These are phyloP conservation scores for Danio albolineatus DNA, from an alignment of 2,797 vertebrate genomes.

Conservation along the genomic window DNA sequence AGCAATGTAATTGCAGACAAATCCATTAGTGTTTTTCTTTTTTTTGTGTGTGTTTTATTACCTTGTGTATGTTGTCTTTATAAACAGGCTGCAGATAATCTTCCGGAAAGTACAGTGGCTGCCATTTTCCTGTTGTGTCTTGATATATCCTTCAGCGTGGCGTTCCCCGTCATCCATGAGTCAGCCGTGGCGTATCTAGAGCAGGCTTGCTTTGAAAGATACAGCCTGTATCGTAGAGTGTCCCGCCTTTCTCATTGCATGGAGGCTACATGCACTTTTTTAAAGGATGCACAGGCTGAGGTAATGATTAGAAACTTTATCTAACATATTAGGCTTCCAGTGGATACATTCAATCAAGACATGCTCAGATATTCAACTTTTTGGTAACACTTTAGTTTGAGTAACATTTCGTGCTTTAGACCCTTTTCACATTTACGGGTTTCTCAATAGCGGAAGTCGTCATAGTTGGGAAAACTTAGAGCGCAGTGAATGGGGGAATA, in stretches of 20 bases:
- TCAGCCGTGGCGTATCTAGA: slow-evolving; percentile 90
- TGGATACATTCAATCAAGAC: too few species aligned
- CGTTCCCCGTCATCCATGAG: slow-evolving; percentile 87
- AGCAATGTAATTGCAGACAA: slow-evolving; percentile 4
- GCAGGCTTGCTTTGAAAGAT: slow-evolving; percentile 88
- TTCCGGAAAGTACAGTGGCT: slow-evolving; percentile 83
- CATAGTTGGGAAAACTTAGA: too few species aligned
- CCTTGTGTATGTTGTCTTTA: slow-evolving; percentile 21
- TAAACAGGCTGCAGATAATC: slow-evolving; percentile 82
- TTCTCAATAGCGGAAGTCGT: too few species aligned
- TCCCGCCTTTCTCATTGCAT: slow-evolving; percentile 82
- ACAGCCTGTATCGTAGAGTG: slow-evolving; percentile 84
- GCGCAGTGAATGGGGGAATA: too few species aligned
- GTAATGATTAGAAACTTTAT: slow-evolving; percentile 77
- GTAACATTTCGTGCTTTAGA: too few species aligned
- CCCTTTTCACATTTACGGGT: too few species aligned
- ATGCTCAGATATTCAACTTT: too few species aligned
- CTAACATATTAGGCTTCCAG: too few species aligned
- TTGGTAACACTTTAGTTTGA: too few species aligned
- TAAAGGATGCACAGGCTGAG: slow-evolving; percentile 85
- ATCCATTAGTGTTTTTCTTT: slow-evolving; percentile 28
- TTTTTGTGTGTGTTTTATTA: not conserved
- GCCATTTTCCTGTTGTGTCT: slow-evolving; percentile 88
- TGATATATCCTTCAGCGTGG: slow-evolving; percentile 85
- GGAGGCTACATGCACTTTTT: slow-evolving; percentile 89